phyloP scores from a whole-genome alignment of 2,888 invertebrate genomes.

The Drosophila paranaensis region DNA sequence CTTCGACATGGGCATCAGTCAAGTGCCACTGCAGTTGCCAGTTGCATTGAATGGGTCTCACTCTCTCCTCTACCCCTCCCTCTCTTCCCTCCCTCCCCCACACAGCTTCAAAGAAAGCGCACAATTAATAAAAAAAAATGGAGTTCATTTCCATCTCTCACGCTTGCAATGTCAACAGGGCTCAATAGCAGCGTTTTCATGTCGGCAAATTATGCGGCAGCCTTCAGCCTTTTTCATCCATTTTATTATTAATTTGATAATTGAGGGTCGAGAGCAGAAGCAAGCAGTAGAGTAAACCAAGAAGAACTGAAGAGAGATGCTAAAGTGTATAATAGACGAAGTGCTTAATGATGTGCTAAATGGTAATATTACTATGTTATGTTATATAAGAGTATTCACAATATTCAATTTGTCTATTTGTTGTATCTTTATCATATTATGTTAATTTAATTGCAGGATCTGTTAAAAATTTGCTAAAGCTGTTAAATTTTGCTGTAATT shows the following conservation, averaged over 20 bases:
- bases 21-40: slow-evolving; percentile 56
- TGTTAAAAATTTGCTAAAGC: neutral
- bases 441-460: neutral
- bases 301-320: slow-evolving; percentile 25
- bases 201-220: slow-evolving; percentile 52
- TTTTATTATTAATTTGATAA: slow-evolving; percentile 55
- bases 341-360: neutral
- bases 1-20: slow-evolving; percentile 49
- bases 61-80: neutral
- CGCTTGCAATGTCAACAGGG: slow-evolving; percentile 45
- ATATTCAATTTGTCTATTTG: no score
- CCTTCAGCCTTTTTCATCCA: slow-evolving; percentile 23
- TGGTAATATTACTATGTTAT: no score
- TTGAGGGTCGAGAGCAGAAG: slow-evolving; percentile 11
- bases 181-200: slow-evolving; percentile 21
- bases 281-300: slow-evolving; percentile 24
- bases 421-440: no score
- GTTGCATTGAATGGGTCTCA: neutral
- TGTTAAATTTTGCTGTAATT: neutral
- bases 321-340: neutral
- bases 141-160: slow-evolving; percentile 58
- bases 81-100: neutral
- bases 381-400: no score
- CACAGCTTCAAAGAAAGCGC: slow-evolving; percentile 24
- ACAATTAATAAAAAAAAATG: slow-evolving; percentile 75